phyloP scores from a whole-genome alignment of 2,888 invertebrate species.

The Pemphredon lugubris region DNA sequence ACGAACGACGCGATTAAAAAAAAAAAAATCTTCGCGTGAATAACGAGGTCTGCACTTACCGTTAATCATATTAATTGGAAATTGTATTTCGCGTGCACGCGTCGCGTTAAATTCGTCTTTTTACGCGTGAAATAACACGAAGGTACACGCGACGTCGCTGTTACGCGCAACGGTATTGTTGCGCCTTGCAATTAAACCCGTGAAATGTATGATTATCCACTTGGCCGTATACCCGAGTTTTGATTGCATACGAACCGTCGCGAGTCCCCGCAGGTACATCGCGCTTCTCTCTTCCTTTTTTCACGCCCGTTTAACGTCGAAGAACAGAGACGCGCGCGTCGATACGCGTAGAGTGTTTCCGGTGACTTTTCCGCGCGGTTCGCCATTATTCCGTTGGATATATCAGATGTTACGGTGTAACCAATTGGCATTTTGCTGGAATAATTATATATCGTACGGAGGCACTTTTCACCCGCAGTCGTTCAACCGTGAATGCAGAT shows the following conservation, averaged over 20 bases:
- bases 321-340: too few species aligned
- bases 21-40: too few species aligned
- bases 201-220: constrained; percentile 20
- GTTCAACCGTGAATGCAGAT: constrained; percentile 64
- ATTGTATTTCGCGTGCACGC: too few species aligned
- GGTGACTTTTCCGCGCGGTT: constrained; percentile 35
- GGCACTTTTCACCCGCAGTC: constrained; percentile 63
- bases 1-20: too few species aligned
- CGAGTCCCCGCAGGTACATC: constrained; percentile 8
- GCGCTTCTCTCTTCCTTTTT: background rate
- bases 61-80: too few species aligned
- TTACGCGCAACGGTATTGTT: background rate
- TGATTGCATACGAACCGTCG: constrained; percentile 16
- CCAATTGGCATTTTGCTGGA: constrained; percentile 66
- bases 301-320: too few species aligned
- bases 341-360: constrained; percentile 4
- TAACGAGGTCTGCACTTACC: too few species aligned
- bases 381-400: constrained; percentile 42
- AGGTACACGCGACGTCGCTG: too few species aligned
- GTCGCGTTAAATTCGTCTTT: too few species aligned
- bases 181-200: constrained; percentile 21
- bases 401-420: constrained; percentile 65
- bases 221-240: constrained; percentile 2
- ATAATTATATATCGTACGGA: constrained; percentile 60
- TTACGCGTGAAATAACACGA: too few species aligned